phyloP scores from a whole-genome alignment of 2,888 invertebrate species.

The Xestia c-nigrum region DNA sequence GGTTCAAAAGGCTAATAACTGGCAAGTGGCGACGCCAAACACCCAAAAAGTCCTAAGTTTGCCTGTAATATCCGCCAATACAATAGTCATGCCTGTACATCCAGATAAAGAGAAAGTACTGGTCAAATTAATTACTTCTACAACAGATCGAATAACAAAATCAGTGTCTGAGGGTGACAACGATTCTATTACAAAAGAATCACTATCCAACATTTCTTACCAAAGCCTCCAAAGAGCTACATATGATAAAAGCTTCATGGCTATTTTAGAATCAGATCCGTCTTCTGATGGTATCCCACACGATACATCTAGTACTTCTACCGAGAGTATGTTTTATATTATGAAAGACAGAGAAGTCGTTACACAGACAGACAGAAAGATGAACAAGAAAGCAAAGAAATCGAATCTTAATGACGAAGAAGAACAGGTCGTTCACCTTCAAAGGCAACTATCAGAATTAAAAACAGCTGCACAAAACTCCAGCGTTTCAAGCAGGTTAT shows the following conservation, averaged over 20 bases:
- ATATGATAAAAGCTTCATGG: conserved; percentile 62
- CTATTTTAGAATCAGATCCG: conserved; percentile 42
- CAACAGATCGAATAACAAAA: not conserved
- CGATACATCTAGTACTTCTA: conserved; percentile 52
- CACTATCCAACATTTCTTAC: conserved; percentile 71
- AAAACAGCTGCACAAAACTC: conserved; percentile 48
- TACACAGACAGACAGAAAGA: conserved; percentile 44
- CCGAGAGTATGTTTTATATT: conserved; percentile 72
- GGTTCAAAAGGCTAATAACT: not conserved
- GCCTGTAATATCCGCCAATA: not conserved
- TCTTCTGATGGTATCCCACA: not conserved
- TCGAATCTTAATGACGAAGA: conserved; percentile 34
- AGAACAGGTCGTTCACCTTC: conserved; percentile 49
- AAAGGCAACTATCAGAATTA: conserved; percentile 61
- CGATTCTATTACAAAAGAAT: conserved; percentile 1
- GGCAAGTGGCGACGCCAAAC: not conserved
- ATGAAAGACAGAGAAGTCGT: conserved; percentile 70
- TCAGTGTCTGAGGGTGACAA: not conserved
- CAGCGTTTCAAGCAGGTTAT: conserved; percentile 58
- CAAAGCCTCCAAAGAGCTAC: conserved; percentile 38
- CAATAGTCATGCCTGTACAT: not conserved
- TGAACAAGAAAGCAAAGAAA: conserved; percentile 11
- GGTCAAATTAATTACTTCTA: not conserved
- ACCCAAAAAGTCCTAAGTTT: not conserved
- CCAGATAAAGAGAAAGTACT: not conserved